Base-by-base conservation (phyloP, 2,888 invertebrate species). In the Crioceris asparagi region DNA sequence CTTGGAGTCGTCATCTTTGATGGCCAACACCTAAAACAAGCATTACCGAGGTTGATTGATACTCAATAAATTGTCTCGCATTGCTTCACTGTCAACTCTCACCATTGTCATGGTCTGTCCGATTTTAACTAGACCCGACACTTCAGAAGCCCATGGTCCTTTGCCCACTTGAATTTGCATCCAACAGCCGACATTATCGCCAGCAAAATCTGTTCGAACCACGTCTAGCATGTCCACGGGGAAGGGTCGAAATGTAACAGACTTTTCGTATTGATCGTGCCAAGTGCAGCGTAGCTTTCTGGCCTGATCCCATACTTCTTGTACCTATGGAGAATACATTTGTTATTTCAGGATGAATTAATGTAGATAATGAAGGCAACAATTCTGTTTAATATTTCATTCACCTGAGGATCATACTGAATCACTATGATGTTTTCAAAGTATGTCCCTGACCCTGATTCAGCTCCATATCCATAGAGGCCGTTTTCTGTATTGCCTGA, bases 31-130 rank as follows among this genome's bases (percentile, higher is more conserved):
- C n/a, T n/a, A n/a, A n/a, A n/a, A n/a, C n/a, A n/a, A n/a, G n/a
- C n/a, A n/a, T n/a, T n/a, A n/a, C n/a, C n/a, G n/a, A n/a, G n/a
- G n/a, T n/a, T n/a, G n/a, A n/a, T n/a, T n/a, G n/a, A n/a, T n/a
- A n/a, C n/a, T n/a, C n/a, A n/a, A n/a, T n/a, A n/a, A n/a, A n/a
- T n/a, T n/a, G n/a, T n/a, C n/a, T n/a, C n/a, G n/a, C n/a, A n/a
- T n/a, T n/a, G n/a, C n/a, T n/a, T n/a, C n/a, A n/a, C n/a, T n/a
- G n/a, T n/a, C n/a, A n/a, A n/a, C n/a, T n/a, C n/a, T n/a, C n/a
- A n/a, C 92, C 91, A 92, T 92, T 10, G 92, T 93, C 91, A 93
- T 91, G 0, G 92, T 92, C 61, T 92, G 92, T 1, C 92, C 92
- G 38, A 92, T 92, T 67, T 92, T 92, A 0, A 92, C 92, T 32